A percentile compares a stretch with the other conserved stretches of the same genome.
phyloP scores from a whole-genome alignment of 2,888 invertebrate genomes.

The Thelaira solivaga region DNA sequence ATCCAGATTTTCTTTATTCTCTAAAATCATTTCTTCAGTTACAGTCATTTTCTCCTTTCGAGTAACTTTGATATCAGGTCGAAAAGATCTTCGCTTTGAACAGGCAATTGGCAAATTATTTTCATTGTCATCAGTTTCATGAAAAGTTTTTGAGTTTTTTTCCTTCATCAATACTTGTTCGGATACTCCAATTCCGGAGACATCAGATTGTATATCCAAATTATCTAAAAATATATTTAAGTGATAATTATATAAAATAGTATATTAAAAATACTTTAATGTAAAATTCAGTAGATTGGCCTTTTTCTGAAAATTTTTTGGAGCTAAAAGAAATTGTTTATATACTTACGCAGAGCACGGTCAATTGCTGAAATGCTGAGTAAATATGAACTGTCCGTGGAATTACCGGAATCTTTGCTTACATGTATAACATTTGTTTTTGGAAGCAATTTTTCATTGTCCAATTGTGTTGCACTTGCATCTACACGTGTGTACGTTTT shows the following conservation, averaged over 20 bases:
- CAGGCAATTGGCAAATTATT: neutral
- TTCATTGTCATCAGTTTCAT: neutral
- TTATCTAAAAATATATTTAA: conserved; percentile 65
- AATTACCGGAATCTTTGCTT: conserved; percentile 67
- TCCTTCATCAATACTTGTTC: conserved; percentile 66
- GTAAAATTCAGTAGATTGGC: too few species aligned
- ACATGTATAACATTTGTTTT: conserved; percentile 55
- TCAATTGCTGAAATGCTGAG: conserved; percentile 74
- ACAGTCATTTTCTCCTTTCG: neutral
- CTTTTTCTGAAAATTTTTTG: too few species aligned
- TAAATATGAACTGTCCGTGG: conserved; percentile 69
- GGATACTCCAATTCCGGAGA: conserved; percentile 68
- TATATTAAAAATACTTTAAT: too few species aligned
- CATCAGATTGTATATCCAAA: conserved; percentile 69
- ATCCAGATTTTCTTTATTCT: conserved; percentile 72
- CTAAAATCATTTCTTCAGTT: conserved; percentile 51
- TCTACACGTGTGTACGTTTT: conserved; percentile 67
- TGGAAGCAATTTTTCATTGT: neutral
- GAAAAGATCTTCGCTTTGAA: conserved; percentile 3
- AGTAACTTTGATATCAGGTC: neutral
- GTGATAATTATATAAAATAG: neutral
- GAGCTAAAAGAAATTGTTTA: too few species aligned
- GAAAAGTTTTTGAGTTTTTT: conserved; percentile 35
- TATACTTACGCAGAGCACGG: conserved; percentile 70
- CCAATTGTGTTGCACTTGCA: neutral